Base-by-base conservation (phyloP, 1,140 invertebrate species). In the Marisa cornuarietis region DNA sequence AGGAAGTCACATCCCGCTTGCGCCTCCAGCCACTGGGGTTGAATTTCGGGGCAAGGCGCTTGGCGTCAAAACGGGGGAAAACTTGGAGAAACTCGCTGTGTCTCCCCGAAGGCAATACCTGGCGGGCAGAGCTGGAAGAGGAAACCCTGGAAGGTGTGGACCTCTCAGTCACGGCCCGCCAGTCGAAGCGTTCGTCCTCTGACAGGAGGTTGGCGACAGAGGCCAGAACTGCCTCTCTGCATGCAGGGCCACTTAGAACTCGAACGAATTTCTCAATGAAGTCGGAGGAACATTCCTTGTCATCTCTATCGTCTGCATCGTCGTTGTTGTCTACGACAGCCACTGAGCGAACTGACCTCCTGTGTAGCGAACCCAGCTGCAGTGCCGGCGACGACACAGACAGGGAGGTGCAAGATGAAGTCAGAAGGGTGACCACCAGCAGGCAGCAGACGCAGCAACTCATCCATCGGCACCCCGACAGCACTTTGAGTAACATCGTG, bases 11-110 rank as follows among this genome's bases (percentile, higher is more conserved):
- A 14, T 58, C 54, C 31, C 78, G 78, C 16, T 79, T 79, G 9
- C 79, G 61, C 42, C 79, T 62, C 79, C 79, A 80, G 22, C 79
- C 79, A 18, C 71, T 80, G n/a, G 79, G 79, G 26, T 80, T 80
- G 24, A 80, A 80, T 20, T 80, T 68, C 20, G 79, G 79, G 22
- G 58, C 52, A 22, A 76, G 51, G 13, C 79, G 79, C 68, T 80
- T 75, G 13, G 24, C 42, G 24, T 22, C 71, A 1, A 16, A 22
- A n/a, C 10, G 49, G 22, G 31, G 10, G 20, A 51, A n/a, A 26
- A 4, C 6, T 68, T 14, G 51, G 49, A n/a, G 20, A 18, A 52
- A 58, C 20, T 24, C 26, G n/a, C 65, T n/a, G 14, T 68, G 65
- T 22, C 26, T 68, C 13, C n/a, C 65, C 22, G 65, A 31, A 11